Evolutionary conservation across 2,113 vertebrate genomes (phyloP).

Genomic region (Sula dactylatra): DNA sequence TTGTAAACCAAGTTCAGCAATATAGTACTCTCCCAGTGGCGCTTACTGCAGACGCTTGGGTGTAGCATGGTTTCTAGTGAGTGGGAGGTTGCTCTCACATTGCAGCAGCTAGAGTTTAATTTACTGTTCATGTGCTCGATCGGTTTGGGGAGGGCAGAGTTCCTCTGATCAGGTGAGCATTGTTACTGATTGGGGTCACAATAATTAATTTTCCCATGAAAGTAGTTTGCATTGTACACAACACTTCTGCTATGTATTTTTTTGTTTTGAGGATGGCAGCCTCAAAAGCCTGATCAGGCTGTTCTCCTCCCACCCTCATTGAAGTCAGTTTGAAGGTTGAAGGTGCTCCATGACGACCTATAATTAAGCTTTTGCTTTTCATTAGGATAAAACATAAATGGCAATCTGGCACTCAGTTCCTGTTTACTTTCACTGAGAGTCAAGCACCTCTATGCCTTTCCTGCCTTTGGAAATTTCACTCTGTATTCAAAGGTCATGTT

Average conservation of each 20-base stretch:
- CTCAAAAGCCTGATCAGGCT: background rate
- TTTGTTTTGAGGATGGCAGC: background rate
- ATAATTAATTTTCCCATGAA: background rate
- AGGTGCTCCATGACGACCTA: background rate
- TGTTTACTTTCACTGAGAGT: background rate
- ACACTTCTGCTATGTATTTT: background rate
- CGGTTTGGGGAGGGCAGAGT: background rate
- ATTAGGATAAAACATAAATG: background rate
- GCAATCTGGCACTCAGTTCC: background rate
- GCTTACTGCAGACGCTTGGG: background rate
- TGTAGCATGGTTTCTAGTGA: background rate
- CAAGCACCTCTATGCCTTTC: background rate
- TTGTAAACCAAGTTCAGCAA: background rate
- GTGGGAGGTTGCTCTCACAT: background rate
- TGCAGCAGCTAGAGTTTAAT: background rate
- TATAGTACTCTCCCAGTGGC: background rate
- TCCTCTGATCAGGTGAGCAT: background rate
- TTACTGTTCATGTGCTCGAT: background rate
- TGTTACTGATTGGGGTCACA: background rate
- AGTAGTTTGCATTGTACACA: background rate
- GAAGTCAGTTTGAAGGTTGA: background rate
- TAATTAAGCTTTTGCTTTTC: background rate
- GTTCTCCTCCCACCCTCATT: background rate
- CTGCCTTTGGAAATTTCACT: background rate
- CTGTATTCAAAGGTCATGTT: background rate